These are phyloP conservation scores for Ceratosolen fusciceps DNA, from an alignment of 1,140 invertebrate species.

Conservation along the genomic window DNA sequence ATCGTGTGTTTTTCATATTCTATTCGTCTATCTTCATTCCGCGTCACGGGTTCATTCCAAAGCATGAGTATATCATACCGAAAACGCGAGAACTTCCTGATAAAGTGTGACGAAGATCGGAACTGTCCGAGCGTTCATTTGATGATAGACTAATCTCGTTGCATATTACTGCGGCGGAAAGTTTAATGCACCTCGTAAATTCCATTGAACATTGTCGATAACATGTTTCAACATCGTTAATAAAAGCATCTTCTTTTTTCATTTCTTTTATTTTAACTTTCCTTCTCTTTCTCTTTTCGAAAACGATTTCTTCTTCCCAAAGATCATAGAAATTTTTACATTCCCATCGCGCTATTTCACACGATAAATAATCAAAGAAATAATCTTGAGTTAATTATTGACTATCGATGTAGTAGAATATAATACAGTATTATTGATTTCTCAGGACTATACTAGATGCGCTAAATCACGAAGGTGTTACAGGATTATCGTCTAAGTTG, in stretches of 20 bases:
- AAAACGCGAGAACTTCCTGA: slow-evolving; percentile 17
- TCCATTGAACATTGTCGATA: slow-evolving; percentile 41
- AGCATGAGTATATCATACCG: not conserved
- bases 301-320: not conserved
- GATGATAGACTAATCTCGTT: slow-evolving; percentile 32
- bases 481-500: too few species aligned
- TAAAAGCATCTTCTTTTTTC: not conserved
- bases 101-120: slow-evolving; percentile 17
- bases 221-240: slow-evolving; percentile 25
- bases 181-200: slow-evolving; percentile 40
- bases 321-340: slow-evolving; percentile 2
- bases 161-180: slow-evolving; percentile 29
- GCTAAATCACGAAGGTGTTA: too few species aligned
- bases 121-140: slow-evolving; percentile 11
- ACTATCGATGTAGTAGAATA: too few species aligned
- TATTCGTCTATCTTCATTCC: not conserved
- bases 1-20: not conserved
- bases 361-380: too few species aligned
- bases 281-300: not conserved
- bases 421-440: too few species aligned
- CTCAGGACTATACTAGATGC: too few species aligned
- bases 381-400: too few species aligned
- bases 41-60: slow-evolving; percentile 2
- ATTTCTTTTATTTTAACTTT: not conserved
- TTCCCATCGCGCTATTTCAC: not conserved